Evolutionary conservation across 2,797 vertebrate species (phyloP).

Genomic region (Sphaeramia orbicularis): DNA sequence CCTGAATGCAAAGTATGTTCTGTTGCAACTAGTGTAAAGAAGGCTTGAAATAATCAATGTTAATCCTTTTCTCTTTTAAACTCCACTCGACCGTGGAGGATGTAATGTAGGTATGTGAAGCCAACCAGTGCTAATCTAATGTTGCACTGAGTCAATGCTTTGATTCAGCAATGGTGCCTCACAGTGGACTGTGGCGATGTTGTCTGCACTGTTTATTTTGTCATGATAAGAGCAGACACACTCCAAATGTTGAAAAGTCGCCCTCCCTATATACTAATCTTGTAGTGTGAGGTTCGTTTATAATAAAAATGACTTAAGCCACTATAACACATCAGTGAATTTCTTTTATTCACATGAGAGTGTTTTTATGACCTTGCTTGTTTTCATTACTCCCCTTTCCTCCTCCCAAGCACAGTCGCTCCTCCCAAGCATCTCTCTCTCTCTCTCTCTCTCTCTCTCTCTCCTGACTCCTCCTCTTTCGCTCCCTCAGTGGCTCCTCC

Average conservation of each 20-base stretch:
- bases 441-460: conserved; percentile 21
- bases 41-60: conserved; percentile 61
- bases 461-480: conserved; percentile 31
- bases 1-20: conserved; percentile 62
- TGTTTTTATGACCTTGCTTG: conserved; percentile 57
- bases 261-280: conserved; percentile 9
- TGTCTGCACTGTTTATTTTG: neutral
- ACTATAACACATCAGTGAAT: conserved; percentile 38
- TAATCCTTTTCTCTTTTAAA: conserved; percentile 54
- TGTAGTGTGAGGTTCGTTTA: conserved; percentile 38
- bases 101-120: conserved; percentile 33
- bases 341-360: conserved; percentile 24
- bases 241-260: neutral
- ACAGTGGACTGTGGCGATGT: neutral
- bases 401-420: conserved; percentile 3
- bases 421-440: conserved; percentile 23
- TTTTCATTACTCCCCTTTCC: conserved; percentile 37
- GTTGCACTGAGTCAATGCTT: conserved; percentile 11
- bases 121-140: conserved; percentile 42
- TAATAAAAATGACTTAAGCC: conserved; percentile 28
- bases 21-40: conserved; percentile 20
- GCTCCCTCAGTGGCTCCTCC: conserved; percentile 34
- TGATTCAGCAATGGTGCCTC: conserved; percentile 16
- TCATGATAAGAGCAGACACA: neutral
- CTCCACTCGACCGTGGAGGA: conserved; percentile 17